Conservation (phyloP, 2,797 vertebrate species). For the Tympanoctomys barrerae region DNA sequence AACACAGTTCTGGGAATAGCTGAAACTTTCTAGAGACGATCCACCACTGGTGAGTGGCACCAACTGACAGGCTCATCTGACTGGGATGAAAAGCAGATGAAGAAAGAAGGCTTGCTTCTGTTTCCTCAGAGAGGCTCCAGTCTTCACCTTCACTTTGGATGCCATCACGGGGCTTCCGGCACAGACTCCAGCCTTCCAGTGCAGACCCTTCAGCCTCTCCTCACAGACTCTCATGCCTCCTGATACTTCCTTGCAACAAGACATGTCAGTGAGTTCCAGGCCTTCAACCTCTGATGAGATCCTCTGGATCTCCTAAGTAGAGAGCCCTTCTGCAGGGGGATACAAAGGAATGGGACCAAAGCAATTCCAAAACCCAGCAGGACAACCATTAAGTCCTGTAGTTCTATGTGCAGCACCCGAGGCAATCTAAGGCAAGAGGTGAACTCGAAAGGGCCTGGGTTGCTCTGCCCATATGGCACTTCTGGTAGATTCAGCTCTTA, state of each 20-base stretch:
- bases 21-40: not conserved
- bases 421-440: no score
- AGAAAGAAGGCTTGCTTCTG: not conserved
- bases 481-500: no score
- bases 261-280: not conserved
- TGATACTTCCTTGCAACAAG: not conserved
- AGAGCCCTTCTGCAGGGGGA: not conserved
- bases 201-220: not conserved
- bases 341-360: no score
- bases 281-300: not conserved
- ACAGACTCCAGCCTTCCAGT: not conserved
- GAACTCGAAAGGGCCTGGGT: no score
- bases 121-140: not conserved
- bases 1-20: not conserved
- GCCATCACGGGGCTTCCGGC: not conserved
- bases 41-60: not conserved
- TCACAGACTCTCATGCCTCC: not conserved
- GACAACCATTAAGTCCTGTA: no score
- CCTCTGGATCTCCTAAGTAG: not conserved
- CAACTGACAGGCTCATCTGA: not conserved
- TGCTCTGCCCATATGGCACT: no score
- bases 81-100: not conserved
- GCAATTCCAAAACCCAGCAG: no score
- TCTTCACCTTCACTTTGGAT: not conserved
- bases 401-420: no score